These are phyloP conservation scores for Aegithalos caudatus DNA, from an alignment of 2,113 vertebrate species.

Conservation along the genomic window DNA sequence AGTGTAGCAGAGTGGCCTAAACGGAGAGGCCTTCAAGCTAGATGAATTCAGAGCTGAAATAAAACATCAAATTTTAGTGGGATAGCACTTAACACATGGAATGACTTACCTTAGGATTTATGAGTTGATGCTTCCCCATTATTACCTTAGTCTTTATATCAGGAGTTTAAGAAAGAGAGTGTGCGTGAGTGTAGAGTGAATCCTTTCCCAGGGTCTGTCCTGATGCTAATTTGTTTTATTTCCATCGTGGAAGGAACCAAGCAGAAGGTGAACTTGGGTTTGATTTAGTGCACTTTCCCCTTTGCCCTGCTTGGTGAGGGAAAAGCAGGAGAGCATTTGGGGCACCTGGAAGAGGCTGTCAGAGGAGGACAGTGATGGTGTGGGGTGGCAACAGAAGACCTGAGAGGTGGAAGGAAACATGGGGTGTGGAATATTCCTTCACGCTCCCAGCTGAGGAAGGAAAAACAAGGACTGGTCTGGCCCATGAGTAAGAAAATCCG, in stretches of 20 bases:
- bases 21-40: neutral
- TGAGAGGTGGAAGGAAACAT: neutral
- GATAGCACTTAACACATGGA: neutral
- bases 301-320: neutral
- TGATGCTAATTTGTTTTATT: neutral
- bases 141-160: neutral
- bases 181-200: neutral
- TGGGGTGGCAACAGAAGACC: neutral
- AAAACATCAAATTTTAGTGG: neutral
- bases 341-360: neutral
- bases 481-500: rapidly evolving
- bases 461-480: neutral
- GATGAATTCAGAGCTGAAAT: neutral
- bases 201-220: neutral
- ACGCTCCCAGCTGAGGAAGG: neutral
- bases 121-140: neutral
- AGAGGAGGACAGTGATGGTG: neutral
- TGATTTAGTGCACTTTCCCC: neutral
- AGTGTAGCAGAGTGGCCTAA: neutral
- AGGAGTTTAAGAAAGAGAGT: neutral
- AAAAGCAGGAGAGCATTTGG: neutral
- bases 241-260: neutral
- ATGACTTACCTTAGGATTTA: neutral
- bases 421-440: neutral
- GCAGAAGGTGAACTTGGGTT: neutral